Percentiles rank a stretch among this genome's conserved stretches.
phyloP scores from a whole-genome alignment of 2,888 invertebrate species.

The Drosophila anceps region DNA sequence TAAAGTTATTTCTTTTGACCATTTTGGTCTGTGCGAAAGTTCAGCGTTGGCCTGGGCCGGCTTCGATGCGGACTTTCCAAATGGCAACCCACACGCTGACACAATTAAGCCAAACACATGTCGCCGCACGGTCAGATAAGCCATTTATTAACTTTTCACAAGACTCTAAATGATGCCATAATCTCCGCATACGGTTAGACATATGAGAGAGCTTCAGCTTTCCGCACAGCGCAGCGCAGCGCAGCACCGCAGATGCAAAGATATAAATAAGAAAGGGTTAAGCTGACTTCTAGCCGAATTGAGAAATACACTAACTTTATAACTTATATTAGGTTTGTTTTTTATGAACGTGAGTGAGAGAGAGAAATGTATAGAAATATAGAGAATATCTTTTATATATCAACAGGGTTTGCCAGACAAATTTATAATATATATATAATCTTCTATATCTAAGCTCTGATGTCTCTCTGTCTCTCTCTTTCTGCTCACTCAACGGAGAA shows the following conservation, averaged over 20 bases:
- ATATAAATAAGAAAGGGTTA: constrained; percentile 66
- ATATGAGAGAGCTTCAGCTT: constrained; percentile 62
- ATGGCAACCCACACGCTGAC: constrained; percentile 78
- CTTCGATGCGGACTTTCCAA: constrained; percentile 64
- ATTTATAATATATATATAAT: too few relatives aligned
- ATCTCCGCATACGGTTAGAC: constrained; percentile 82
- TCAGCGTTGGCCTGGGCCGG: constrained; percentile 45
- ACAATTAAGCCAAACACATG: constrained; percentile 83
- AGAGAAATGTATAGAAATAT: too few relatives aligned
- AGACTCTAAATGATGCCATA: constrained; percentile 80
- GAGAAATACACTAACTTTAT: constrained; percentile 17
- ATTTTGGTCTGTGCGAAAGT: constrained; percentile 77
- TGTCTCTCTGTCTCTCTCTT: too few relatives aligned
- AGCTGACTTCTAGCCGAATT: background rate
- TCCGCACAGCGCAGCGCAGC: constrained; percentile 13
- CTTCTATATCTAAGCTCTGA: too few relatives aligned
- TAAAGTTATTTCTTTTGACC: constrained; percentile 66
- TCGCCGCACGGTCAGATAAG: constrained; percentile 71
- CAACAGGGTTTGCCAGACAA: too few relatives aligned
- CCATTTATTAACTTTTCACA: constrained; percentile 83
- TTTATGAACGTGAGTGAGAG: too few relatives aligned
- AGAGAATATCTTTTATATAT: too few relatives aligned
- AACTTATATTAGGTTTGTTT: background rate
- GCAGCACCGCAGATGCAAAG: constrained; percentile 52
- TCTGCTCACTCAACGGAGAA: too few relatives aligned